Percentiles rank a stretch among this genome's conserved stretches.
phyloP scores from a whole-genome alignment of 2,113 vertebrate species.

The Oncorhynchus masou region DNA sequence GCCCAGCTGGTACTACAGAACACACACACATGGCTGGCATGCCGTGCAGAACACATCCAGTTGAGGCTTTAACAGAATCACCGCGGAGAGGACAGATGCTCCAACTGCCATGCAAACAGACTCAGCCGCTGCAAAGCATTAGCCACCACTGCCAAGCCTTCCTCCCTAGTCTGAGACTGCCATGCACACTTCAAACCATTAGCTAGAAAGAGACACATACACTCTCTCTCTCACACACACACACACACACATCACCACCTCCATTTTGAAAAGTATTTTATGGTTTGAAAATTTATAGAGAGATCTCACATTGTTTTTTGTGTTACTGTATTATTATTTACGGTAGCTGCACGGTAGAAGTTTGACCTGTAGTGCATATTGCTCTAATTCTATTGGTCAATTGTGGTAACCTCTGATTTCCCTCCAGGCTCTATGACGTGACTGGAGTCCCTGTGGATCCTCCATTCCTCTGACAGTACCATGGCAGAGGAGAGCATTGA shows the following conservation, averaged over 20 bases:
- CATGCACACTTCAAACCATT: too few species aligned
- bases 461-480: slow-evolving; percentile 56
- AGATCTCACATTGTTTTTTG: too few species aligned
- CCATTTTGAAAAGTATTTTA: too few species aligned
- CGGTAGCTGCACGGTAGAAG: too few species aligned
- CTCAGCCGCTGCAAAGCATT: slow-evolving; percentile 51
- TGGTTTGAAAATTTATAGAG: too few species aligned
- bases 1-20: slow-evolving; percentile 30
- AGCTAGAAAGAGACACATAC: too few species aligned
- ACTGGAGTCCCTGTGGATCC: slow-evolving; percentile 65
- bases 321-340: too few species aligned
- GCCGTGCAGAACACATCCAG: slow-evolving; percentile 47
- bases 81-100: slow-evolving; percentile 68
- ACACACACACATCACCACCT: too few species aligned
- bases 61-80: slow-evolving; percentile 62
- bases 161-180: slow-evolving; percentile 37
- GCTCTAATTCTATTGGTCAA: not conserved
- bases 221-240: too few species aligned
- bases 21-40: slow-evolving; percentile 34
- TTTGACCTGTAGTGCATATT: too few species aligned
- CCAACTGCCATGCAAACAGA: slow-evolving; percentile 27
- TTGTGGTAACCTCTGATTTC: not conserved
- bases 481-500: slow-evolving; percentile 60
- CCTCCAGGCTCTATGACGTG: slow-evolving; percentile 73
- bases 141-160: slow-evolving; percentile 48